A percentile compares a stretch with the other conserved stretches of the same genome.
phyloP scores from a whole-genome alignment of 2,797 vertebrate species.

The Trachops cirrhosus region DNA sequence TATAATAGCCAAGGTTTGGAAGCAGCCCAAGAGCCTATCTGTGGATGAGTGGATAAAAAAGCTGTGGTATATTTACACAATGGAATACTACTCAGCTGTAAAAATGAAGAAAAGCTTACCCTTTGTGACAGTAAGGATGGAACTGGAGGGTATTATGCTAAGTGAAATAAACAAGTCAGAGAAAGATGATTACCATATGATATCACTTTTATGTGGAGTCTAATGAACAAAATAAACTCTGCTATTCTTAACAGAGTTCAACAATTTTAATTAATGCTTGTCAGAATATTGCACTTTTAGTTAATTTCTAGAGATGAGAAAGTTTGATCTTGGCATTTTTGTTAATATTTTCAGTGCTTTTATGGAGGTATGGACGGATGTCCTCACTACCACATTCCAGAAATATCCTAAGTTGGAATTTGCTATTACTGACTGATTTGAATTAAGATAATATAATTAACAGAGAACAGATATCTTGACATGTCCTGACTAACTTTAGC shows the following conservation, averaged over 20 bases:
- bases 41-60: not conserved
- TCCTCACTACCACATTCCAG: not conserved
- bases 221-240: not conserved
- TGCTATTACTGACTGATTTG: not conserved
- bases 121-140: not conserved
- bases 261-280: not conserved
- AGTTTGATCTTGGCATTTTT: not conserved
- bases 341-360: not conserved
- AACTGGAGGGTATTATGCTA: not conserved
- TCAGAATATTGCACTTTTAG: not conserved
- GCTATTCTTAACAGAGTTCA: not conserved
- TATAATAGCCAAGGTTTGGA: not conserved
- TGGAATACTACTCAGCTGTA: not conserved
- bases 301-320: not conserved
- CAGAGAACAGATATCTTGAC: not conserved
- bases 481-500: not conserved
- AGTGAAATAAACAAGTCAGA: not conserved
- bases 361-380: not conserved
- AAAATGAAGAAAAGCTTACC: not conserved
- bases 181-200: not conserved
- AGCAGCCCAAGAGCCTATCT: not conserved
- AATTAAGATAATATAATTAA: not conserved
- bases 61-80: not conserved
- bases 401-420: not conserved
- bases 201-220: not conserved